phyloP scores from a whole-genome alignment of 2,888 invertebrate species.

The Pristionchus arcanus region DNA sequence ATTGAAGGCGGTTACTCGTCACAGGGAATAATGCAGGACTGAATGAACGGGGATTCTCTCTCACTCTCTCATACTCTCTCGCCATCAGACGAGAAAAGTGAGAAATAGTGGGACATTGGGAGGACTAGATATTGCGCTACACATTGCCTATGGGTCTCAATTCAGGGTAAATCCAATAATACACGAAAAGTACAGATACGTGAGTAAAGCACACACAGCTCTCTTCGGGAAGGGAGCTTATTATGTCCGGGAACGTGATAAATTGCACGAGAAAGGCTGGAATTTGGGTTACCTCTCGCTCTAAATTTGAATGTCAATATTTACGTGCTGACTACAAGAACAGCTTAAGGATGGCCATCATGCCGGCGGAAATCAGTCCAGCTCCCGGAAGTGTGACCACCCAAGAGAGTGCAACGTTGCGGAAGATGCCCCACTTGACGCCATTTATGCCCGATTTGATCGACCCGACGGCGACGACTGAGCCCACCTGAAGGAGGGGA shows the following conservation, averaged over 20 bases:
- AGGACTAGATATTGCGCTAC: neutral
- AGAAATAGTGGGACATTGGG: no score
- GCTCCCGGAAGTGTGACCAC: slow-evolving; percentile 92
- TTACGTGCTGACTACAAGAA: neutral
- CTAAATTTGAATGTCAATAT: no score
- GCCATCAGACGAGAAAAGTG: neutral
- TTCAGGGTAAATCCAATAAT: neutral
- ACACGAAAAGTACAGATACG: neutral
- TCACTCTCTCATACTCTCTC: neutral
- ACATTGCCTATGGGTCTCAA: neutral
- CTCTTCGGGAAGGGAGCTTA: neutral
- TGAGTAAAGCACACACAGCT: neutral
- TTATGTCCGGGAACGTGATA: neutral
- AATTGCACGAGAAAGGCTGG: neutral
- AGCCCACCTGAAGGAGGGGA: slow-evolving; percentile 83
- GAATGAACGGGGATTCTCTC: neutral
- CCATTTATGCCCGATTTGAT: slow-evolving; percentile 84
- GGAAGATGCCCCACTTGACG: slow-evolving; percentile 81
- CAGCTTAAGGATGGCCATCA: slow-evolving; percentile 10
- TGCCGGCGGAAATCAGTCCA: slow-evolving; percentile 11
- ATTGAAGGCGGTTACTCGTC: neutral
- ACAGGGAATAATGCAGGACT: neutral
- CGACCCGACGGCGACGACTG: slow-evolving; percentile 95
- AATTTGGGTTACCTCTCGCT: no score
- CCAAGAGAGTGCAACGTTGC: slow-evolving; percentile 93